Percentiles rank a stretch among this genome's conserved stretches.
Evolutionary conservation across 2,888 invertebrate species (phyloP).

Genomic region (Harpalus rufipes): DNA sequence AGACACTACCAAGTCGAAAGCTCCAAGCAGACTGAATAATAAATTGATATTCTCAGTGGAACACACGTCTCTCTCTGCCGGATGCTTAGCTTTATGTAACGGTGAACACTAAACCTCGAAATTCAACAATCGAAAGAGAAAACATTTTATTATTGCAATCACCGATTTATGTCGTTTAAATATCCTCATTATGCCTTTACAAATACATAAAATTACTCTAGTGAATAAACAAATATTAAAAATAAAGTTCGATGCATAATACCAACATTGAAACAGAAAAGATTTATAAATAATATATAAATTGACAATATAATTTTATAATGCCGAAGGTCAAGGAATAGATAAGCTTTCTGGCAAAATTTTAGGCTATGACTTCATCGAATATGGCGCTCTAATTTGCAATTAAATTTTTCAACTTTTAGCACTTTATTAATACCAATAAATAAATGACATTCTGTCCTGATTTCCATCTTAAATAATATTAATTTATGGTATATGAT

Average conservation of each 20-base stretch:
- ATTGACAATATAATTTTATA: conserved; percentile 28
- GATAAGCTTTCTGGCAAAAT: conserved; percentile 63
- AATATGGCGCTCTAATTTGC: conserved; percentile 56
- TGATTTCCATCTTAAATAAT: background rate
- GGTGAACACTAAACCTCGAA: conserved; percentile 20
- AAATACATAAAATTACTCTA: background rate
- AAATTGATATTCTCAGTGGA: conserved; percentile 18
- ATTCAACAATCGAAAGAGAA: conserved; percentile 32
- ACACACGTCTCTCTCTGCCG: conserved; percentile 4
- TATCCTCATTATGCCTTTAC: background rate
- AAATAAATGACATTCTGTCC: conserved; percentile 3
- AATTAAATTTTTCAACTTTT: conserved; percentile 30
- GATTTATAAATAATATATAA: conserved; percentile 25
- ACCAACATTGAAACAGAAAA: background rate
- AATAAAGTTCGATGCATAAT: background rate
- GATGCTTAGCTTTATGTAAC: conserved; percentile 33
- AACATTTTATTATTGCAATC: conserved; percentile 5
- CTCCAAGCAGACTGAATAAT: conserved; percentile 32
- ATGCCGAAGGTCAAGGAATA: conserved; percentile 63
- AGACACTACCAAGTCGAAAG: conserved; percentile 5
- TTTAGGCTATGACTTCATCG: conserved; percentile 64
- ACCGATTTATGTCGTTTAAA: background rate
- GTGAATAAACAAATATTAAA: background rate
- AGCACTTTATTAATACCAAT: conserved; percentile 22
- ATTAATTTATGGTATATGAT: background rate